Conservation (phyloP, 2,113 vertebrate genomes). For the Carlito syrichta region DNA sequence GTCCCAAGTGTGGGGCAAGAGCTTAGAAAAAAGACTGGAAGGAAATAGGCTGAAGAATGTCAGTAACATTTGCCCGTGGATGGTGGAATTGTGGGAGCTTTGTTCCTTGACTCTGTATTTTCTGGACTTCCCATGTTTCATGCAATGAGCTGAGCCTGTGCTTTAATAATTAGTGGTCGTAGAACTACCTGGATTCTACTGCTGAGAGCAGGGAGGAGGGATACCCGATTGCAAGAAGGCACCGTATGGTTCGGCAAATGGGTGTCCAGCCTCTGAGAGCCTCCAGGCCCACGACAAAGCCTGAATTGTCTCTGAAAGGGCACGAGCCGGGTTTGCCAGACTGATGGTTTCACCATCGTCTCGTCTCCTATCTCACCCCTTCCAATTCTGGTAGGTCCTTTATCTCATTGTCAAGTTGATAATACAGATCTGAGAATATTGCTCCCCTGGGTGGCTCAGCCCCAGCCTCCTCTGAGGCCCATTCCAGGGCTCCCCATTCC, state of each 20-base stretch:
- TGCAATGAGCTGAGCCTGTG: neutral
- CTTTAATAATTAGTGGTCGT: neutral
- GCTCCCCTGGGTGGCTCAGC: neutral
- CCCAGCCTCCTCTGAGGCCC: neutral
- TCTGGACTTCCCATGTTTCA: neutral
- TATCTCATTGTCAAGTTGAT: neutral
- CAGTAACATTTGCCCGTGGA: neutral
- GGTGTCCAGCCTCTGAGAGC: no score
- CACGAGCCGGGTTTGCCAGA: neutral
- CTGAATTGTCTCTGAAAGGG: neutral
- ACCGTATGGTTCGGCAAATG: neutral
- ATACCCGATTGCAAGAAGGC: no score
- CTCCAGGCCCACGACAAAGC: neutral
- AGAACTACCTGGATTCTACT: neutral
- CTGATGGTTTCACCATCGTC: neutral
- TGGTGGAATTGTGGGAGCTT: neutral
- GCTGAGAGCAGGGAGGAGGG: neutral
- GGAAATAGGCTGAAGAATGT: neutral
- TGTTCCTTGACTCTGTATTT: neutral
- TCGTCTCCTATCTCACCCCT: neutral
- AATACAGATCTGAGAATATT: neutral
- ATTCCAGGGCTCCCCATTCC: neutral
- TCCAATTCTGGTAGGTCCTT: neutral
- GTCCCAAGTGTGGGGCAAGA: neutral
- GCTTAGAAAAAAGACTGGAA: slow-evolving; percentile 11